Conservation (phyloP, 2,888 invertebrate species). For the Drosophila affinis region DNA sequence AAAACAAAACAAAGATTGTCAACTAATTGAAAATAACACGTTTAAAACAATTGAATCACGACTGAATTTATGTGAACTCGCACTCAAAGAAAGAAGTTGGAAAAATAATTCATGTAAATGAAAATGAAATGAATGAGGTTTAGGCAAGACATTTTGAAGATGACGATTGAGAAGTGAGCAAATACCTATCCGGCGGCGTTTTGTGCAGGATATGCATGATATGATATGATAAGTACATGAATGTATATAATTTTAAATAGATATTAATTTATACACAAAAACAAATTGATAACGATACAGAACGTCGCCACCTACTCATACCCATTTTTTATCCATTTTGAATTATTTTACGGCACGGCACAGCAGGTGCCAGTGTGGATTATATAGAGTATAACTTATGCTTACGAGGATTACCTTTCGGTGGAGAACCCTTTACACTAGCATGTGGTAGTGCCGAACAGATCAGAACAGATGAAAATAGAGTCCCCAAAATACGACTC, state of each 20-base stretch:
- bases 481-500: background rate
- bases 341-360: conserved; percentile 55
- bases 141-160: background rate
- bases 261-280: conserved; percentile 60
- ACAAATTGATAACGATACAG: conserved; percentile 40
- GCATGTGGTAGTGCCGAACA: conserved; percentile 38
- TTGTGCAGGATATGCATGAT: conserved; percentile 50
- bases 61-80: conserved; percentile 76
- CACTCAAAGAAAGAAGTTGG: conserved; percentile 51
- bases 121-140: conserved; percentile 2
- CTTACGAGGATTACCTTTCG: conserved; percentile 33
- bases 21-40: conserved; percentile 14
- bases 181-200: conserved; percentile 46
- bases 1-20: conserved; percentile 21
- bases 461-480: background rate
- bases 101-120: conserved; percentile 17
- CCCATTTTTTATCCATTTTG: conserved; percentile 72
- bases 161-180: background rate
- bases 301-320: conserved; percentile 71
- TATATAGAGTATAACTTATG: conserved; percentile 41
- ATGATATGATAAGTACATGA: conserved; percentile 42
- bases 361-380: conserved; percentile 28
- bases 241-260: conserved; percentile 72
- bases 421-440: conserved; percentile 49
- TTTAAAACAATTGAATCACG: conserved; percentile 69